Conservation (phyloP, 1,140 invertebrate species). For the Xylocopa sonorina region DNA sequence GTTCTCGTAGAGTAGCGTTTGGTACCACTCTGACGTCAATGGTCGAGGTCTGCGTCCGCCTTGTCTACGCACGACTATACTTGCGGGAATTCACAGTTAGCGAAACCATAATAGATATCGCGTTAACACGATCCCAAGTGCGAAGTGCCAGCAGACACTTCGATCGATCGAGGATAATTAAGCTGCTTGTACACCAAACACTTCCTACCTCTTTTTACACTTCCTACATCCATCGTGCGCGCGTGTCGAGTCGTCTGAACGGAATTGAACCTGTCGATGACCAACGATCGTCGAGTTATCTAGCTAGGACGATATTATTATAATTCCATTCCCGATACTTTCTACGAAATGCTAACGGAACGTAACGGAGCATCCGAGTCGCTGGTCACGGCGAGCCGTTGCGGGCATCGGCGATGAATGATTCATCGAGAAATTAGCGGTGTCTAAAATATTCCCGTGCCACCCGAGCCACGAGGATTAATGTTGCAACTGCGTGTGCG, state of each 20-base stretch:
- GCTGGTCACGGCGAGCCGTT: background rate
- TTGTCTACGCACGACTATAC: no score
- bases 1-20: no score
- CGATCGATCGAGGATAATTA: background rate
- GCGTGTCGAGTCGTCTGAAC: background rate
- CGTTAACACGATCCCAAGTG: background rate
- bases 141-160: background rate
- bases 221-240: no score
- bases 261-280: background rate
- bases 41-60: no score
- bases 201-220: no score
- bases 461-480: background rate
- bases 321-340: background rate
- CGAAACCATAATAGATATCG: background rate
- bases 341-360: background rate
- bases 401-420: background rate
- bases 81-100: background rate
- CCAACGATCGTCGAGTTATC: no score
- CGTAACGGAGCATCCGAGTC: background rate
- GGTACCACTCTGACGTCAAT: no score
- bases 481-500: slow-evolving; percentile 23
- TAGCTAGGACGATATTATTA: background rate
- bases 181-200: no score
- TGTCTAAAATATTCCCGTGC: background rate
- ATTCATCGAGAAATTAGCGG: background rate